These are phyloP conservation scores for Pavo muticus DNA, from an alignment of 2,113 vertebrate genomes.

Conservation along the genomic window DNA sequence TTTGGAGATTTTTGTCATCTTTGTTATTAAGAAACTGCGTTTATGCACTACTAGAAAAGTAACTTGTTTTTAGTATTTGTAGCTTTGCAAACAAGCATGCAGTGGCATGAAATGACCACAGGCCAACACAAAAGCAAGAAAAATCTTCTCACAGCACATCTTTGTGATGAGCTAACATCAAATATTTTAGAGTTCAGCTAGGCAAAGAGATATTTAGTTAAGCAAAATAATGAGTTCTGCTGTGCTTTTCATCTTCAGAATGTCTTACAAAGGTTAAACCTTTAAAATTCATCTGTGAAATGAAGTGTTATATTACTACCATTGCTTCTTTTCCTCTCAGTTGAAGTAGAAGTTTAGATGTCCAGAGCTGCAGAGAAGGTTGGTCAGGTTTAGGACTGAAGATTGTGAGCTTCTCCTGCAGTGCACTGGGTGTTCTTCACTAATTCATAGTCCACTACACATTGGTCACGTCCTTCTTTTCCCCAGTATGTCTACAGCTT, in stretches of 20 bases:
- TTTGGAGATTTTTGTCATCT: not conserved
- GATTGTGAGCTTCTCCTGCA: not conserved
- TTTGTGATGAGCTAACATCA: conserved; percentile 1
- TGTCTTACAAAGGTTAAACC: conserved; percentile 49
- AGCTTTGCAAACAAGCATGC: not conserved
- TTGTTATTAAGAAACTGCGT: not conserved
- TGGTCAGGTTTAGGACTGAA: not conserved
- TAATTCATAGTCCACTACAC: not conserved
- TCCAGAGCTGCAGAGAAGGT: not conserved
- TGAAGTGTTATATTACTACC: conserved; percentile 32
- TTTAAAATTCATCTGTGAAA: conserved; percentile 51
- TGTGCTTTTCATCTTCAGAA: conserved; percentile 54
- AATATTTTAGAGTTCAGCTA: not conserved
- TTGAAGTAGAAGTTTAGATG: conserved; percentile 16
- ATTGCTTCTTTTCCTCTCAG: not conserved
- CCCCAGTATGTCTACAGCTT: not conserved
- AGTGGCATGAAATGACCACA: not conserved
- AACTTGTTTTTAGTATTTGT: not conserved
- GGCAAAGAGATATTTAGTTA: not conserved
- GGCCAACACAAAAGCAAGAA: not conserved
- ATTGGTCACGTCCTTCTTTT: not conserved
- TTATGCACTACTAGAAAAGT: not conserved
- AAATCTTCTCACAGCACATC: not conserved
- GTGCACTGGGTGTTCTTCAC: not conserved
- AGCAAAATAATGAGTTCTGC: not conserved